Base-by-base conservation (phyloP, 1,140 invertebrate species). In the Caenorhabditis elegans region DNA sequence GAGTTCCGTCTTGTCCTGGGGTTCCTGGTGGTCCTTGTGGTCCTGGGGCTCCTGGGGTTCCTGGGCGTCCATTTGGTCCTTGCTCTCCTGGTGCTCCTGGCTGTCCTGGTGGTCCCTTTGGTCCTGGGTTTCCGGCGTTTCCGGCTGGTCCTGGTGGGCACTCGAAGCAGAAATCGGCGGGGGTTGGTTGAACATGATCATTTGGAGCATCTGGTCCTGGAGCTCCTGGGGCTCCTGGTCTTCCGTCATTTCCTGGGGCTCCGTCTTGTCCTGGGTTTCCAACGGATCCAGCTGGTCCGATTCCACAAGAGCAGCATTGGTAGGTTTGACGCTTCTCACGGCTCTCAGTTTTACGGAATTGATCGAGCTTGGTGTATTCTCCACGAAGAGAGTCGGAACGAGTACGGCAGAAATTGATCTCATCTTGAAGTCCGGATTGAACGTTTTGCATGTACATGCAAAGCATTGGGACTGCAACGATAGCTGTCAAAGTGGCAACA, bases 391-490 rank as follows among this genome's bases (percentile, higher is more conserved):
- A 77, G 36, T 78, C 81, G 19, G 81, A 78, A 48, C 81, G 48
- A n/a, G 81, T 82, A 22, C 81, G 48, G 76, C 81, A 82, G 81
- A 82, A 82, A 36, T 82, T 82, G 48, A 82, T 82, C 76, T 81
- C 81, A 22, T 82, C 81, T 70, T 82, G 81, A 36, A 82, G 81
- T 55, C 75, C 76, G 43, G 81, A 82, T 75, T 82, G 81, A 51
- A 82, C 81, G 48, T 82, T 78, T 48, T 82, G 81, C 75, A 82
- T 81, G 65, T 81, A 81, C 65, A 85, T 85, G 75, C 88, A 87
- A 55, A 87, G 86, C 86, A 87, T 87, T 15, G 86, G 86, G 31
- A 87, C 83, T 26, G 85, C 86, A 15, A 87, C 84, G 28, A 87
- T 86, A 11, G 86, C 86, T 22, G 86, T 86, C 28, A 87, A 77